Evolutionary conservation across 2,797 vertebrate species (phyloP).

Genomic region (Onychomys arenicola): DNA sequence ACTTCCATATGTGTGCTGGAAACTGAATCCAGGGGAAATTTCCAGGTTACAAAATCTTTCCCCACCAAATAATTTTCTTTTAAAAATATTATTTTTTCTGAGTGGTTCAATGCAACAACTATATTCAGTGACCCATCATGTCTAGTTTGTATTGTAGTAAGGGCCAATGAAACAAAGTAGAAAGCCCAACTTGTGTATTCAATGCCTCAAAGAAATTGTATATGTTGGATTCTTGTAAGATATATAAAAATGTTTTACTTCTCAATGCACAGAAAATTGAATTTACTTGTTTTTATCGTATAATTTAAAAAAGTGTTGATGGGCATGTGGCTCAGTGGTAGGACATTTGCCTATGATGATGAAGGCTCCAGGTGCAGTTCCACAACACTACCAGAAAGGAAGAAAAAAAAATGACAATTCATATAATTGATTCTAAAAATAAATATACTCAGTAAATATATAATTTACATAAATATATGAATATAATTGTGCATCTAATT

Average conservation of each 20-base stretch:
- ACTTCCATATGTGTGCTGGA: neutral
- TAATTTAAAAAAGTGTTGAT: neutral
- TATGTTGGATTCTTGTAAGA: neutral
- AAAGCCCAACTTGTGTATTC: neutral
- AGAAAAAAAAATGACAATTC: neutral
- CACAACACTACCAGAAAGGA: neutral
- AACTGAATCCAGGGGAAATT: neutral
- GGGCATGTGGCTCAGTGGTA: neutral
- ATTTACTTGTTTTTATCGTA: neutral
- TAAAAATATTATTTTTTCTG: neutral
- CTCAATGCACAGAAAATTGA: neutral
- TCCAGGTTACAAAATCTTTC: neutral
- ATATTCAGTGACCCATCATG: neutral
- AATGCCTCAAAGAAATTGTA: neutral
- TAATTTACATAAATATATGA: neutral
- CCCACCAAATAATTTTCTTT: neutral
- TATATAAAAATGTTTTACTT: neutral
- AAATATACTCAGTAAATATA: neutral
- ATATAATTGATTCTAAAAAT: constrained; percentile 42
- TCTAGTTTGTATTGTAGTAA: neutral
- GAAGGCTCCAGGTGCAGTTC: neutral
- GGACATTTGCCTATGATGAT: neutral
- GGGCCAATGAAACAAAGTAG: neutral
- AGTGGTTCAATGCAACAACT: neutral
- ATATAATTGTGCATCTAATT: neutral